Conservation (phyloP, 2,113 vertebrate species). For the Apteryx mantelli region DNA sequence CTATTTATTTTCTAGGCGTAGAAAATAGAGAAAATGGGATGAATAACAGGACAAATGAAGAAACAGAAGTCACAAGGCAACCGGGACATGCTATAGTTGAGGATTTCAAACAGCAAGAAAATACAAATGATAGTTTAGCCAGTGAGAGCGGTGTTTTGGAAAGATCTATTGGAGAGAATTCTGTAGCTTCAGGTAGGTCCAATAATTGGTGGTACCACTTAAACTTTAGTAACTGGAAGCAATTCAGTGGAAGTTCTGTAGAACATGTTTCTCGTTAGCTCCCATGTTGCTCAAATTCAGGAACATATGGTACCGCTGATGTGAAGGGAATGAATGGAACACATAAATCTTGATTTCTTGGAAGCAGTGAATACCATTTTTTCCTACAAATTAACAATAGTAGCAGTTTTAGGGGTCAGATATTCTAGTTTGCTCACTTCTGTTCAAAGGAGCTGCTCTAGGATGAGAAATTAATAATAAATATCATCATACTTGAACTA, state of each 20-base stretch:
- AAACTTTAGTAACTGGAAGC: not conserved
- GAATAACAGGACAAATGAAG: not conserved
- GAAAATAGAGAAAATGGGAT: constrained; percentile 11
- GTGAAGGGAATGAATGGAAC: not conserved
- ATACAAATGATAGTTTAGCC: not conserved
- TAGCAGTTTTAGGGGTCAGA: not conserved
- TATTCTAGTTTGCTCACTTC: not conserved
- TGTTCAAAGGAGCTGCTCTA: not conserved
- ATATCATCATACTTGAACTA: not conserved
- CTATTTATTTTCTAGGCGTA: constrained; percentile 32
- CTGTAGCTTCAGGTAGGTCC: constrained; percentile 64
- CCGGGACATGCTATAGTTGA: not conserved
- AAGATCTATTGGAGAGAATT: constrained; percentile 38
- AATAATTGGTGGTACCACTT: not conserved
- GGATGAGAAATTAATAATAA: not conserved
- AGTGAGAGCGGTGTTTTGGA: constrained; percentile 16
- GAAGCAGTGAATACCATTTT: not conserved
- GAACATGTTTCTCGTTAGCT: not conserved
- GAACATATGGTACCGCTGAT: not conserved
- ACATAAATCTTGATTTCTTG: not conserved
- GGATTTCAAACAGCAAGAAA: constrained; percentile 9
- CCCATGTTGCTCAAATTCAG: not conserved
- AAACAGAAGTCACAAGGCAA: not conserved
- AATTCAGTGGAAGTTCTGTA: not conserved
- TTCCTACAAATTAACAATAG: not conserved